Conservation (phyloP, 2,888 invertebrate species). For the Heliconius ismenius region DNA sequence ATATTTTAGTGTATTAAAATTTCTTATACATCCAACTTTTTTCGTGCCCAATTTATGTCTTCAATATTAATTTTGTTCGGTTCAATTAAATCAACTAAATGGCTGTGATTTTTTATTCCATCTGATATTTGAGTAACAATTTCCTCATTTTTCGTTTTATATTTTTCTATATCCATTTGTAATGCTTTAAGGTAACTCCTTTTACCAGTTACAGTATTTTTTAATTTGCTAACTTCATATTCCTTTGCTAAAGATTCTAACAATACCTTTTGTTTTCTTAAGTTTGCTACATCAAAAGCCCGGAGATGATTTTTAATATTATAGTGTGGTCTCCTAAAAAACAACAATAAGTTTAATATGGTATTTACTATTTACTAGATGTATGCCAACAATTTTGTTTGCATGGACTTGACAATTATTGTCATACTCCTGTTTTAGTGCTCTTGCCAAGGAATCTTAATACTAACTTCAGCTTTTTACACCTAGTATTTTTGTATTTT, state of each 20-base stretch:
- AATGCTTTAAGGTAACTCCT: constrained; percentile 71
- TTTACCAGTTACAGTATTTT: constrained; percentile 67
- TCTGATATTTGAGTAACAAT: constrained; percentile 60
- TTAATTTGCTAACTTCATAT: constrained; percentile 70
- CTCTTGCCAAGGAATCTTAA: background rate
- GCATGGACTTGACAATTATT: too few species aligned
- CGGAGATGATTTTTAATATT: constrained; percentile 68
- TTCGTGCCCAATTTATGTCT: constrained; percentile 58
- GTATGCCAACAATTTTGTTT: background rate
- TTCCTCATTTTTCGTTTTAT: constrained; percentile 73
- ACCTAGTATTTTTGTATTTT: too few species aligned
- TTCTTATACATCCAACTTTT: constrained; percentile 58
- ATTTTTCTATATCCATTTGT: constrained; percentile 72
- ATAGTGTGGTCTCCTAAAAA: constrained; percentile 68
- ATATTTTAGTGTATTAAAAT: constrained; percentile 53
- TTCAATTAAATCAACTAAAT: constrained; percentile 51
- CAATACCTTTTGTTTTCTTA: constrained; percentile 66
- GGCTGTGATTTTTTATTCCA: constrained; percentile 62
- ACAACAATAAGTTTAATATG: background rate
- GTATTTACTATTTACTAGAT: background rate
- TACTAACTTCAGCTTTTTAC: background rate
- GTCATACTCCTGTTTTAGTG: background rate
- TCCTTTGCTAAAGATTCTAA: constrained; percentile 68
- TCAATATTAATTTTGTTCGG: constrained; percentile 54
- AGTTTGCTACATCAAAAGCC: constrained; percentile 65